phyloP scores from a whole-genome alignment of 1,140 invertebrate species.

The Calliphora vicina region DNA sequence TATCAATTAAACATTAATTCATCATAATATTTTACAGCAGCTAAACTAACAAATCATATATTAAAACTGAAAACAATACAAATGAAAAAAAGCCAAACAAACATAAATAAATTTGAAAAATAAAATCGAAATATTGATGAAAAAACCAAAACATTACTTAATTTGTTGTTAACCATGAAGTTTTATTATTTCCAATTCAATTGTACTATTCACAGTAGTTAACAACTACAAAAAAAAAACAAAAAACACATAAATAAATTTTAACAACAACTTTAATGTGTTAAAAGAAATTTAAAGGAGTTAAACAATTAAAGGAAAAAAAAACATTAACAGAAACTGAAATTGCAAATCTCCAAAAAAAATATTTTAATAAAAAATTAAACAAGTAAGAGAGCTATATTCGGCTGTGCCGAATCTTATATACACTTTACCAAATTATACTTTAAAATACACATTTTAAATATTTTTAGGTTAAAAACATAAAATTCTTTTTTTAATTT shows the following conservation, averaged over 20 bases:
- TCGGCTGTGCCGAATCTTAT: too few relatives aligned
- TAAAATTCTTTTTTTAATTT: too few relatives aligned
- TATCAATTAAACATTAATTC: slow-evolving; percentile 26
- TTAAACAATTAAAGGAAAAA: too few relatives aligned
- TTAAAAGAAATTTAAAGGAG: neutral
- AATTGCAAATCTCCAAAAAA: too few relatives aligned
- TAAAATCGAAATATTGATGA: neutral
- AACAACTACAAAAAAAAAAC: neutral
- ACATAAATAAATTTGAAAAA: neutral
- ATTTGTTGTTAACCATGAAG: slow-evolving; percentile 35
- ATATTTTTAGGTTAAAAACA: too few relatives aligned
- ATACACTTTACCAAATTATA: too few relatives aligned
- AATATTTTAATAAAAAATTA: too few relatives aligned
- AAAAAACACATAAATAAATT: neutral
- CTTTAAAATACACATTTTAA: too few relatives aligned
- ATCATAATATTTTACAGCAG: slow-evolving; percentile 15
- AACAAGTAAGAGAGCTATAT: too few relatives aligned
- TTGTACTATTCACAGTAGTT: neutral
- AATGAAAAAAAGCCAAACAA: neutral
- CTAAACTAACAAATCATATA: neutral
- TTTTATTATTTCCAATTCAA: slow-evolving; percentile 6
- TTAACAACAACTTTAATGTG: neutral
- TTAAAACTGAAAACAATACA: neutral
- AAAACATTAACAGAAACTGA: too few relatives aligned
- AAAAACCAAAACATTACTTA: slow-evolving; percentile 19